Evolutionary conservation across 2,888 invertebrate species (phyloP).

Genomic region (Dryobotodes eremita): DNA sequence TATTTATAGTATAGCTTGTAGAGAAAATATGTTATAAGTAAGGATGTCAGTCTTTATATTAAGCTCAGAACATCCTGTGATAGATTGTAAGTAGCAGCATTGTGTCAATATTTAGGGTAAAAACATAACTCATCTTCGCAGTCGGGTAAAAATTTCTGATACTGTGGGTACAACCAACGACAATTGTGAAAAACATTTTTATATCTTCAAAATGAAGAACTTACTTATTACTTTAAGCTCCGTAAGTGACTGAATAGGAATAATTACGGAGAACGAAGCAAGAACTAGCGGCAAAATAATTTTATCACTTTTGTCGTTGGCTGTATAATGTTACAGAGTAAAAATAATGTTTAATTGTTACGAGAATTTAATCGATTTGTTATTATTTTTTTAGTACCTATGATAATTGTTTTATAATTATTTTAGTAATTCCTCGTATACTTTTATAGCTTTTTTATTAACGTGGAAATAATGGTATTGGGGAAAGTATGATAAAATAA

Average conservation of each 20-base stretch:
- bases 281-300: background rate
- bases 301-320: conserved; percentile 22
- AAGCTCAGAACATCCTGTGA: conserved; percentile 86
- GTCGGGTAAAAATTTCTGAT: conserved; percentile 14
- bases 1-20: conserved; percentile 39
- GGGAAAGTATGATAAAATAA: conserved; percentile 28
- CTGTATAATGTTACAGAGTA: conserved; percentile 28
- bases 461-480: conserved; percentile 13
- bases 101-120: conserved; percentile 42
- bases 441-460: conserved; percentile 52
- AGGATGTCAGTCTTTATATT: conserved; percentile 61
- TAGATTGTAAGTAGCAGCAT: conserved; percentile 68
- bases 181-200: conserved; percentile 11
- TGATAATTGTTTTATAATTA: conserved; percentile 51
- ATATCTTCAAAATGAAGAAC: conserved; percentile 14
- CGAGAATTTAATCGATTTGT: conserved; percentile 39
- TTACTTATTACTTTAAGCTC: conserved; percentile 28
- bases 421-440: conserved; percentile 61
- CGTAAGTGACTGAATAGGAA: conserved; percentile 36
- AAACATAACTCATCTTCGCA: conserved; percentile 16
- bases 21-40: conserved; percentile 59
- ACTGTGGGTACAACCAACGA: conserved; percentile 24
- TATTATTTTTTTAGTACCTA: conserved; percentile 48
- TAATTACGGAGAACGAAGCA: conserved; percentile 27
- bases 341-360: conserved; percentile 36